phyloP scores from a whole-genome alignment of 2,888 invertebrate genomes.

The Podabrus alpinus region DNA sequence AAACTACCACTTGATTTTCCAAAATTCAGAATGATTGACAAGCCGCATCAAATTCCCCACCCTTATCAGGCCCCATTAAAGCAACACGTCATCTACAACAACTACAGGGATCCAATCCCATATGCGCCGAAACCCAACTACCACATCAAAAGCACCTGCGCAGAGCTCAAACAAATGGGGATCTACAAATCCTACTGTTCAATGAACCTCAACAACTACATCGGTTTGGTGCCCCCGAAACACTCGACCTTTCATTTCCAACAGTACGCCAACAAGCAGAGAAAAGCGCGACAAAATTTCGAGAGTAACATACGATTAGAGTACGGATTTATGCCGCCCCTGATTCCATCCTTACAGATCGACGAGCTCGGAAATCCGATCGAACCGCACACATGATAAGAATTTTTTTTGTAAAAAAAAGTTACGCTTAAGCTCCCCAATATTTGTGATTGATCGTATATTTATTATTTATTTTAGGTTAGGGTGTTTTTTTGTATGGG shows the following conservation, averaged over 20 bases:
- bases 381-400: constrained; percentile 44
- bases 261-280: constrained; percentile 21
- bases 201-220: constrained; percentile 26
- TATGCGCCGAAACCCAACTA: constrained; percentile 34
- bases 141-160: neutral
- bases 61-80: neutral
- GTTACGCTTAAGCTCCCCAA: neutral
- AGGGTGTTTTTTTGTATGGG: neutral
- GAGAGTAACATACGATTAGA: constrained; percentile 74
- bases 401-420: neutral
- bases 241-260: constrained; percentile 21
- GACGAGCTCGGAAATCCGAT: constrained; percentile 73
- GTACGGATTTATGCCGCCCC: constrained; percentile 81
- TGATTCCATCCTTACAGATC: constrained; percentile 79
- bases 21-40: constrained; percentile 26
- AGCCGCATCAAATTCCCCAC: neutral
- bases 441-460: neutral
- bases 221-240: constrained; percentile 25
- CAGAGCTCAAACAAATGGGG: constrained; percentile 7
- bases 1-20: constrained; percentile 39
- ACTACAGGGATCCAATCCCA: constrained; percentile 3
- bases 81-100: neutral
- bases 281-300: constrained; percentile 53
- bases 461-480: neutral
- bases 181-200: constrained; percentile 13